Percentiles rank a stretch among this genome's conserved stretches.
phyloP scores from a whole-genome alignment of 1,140 invertebrate species.

The Sitobion miscanthi region DNA sequence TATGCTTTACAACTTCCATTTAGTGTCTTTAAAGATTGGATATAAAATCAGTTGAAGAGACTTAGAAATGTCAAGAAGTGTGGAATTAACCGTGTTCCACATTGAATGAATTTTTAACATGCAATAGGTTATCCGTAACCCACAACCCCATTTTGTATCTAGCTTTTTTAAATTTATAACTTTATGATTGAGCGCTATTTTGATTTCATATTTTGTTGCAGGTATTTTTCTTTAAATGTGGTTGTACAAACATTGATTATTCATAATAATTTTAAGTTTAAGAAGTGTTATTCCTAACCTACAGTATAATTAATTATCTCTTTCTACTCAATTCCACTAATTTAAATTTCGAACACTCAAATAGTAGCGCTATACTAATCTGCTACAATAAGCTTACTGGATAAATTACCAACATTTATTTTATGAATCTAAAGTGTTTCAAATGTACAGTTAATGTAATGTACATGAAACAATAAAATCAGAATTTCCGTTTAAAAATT shows the following conservation, averaged over 20 bases:
- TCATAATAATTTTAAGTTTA: not conserved
- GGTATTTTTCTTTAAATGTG: not conserved
- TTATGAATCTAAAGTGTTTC: too few relatives aligned
- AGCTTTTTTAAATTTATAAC: too few relatives aligned
- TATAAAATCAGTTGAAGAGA: not conserved
- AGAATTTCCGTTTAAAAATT: not conserved
- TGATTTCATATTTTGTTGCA: too few relatives aligned
- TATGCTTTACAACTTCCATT: not conserved
- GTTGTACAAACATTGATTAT: not conserved
- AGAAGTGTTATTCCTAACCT: not conserved
- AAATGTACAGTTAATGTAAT: too few relatives aligned
- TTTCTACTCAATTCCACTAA: not conserved
- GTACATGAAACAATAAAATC: too few relatives aligned
- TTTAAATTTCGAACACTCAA: not conserved
- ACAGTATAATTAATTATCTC: not conserved
- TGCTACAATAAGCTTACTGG: not conserved
- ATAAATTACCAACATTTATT: not conserved
- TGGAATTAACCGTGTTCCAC: not conserved
- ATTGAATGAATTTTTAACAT: not conserved
- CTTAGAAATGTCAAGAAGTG: not conserved
- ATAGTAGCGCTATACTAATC: not conserved
- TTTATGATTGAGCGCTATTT: too few relatives aligned
- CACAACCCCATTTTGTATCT: too few relatives aligned
- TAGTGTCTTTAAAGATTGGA: not conserved
- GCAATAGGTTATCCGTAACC: not conserved